A percentile compares a stretch with the other conserved stretches of the same genome.
These are phyloP conservation scores for Gambusia affinis DNA, from an alignment of 2,113 vertebrate species.

Conservation along the genomic window DNA sequence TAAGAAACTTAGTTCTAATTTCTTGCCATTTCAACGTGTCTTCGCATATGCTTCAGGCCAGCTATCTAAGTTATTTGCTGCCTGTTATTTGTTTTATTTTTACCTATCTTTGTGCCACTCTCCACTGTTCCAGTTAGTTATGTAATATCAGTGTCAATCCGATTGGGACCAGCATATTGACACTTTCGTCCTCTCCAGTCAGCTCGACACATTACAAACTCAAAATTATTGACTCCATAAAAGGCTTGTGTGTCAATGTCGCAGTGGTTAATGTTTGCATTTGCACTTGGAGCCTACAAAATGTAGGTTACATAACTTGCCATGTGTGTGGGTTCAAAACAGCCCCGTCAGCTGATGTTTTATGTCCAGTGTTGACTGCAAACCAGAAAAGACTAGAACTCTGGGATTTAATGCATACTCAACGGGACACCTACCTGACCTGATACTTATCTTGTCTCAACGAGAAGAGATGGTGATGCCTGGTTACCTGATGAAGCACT, in stretches of 20 bases:
- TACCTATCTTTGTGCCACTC: slow-evolving; percentile 40
- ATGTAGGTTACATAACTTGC: slow-evolving; percentile 63
- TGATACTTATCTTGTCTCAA: slow-evolving; percentile 57
- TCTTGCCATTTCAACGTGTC: background rate
- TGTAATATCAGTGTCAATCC: slow-evolving; percentile 46
- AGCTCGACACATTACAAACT: slow-evolving; percentile 20
- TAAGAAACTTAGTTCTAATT: slow-evolving; percentile 29
- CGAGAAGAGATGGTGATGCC: slow-evolving; percentile 52
- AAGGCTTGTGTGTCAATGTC: background rate
- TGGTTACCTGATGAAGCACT: slow-evolving; percentile 10
- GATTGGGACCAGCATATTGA: slow-evolving; percentile 51
- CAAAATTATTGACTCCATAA: slow-evolving; percentile 32
- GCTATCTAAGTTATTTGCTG: slow-evolving; percentile 9
- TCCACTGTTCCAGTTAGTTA: slow-evolving; percentile 51
- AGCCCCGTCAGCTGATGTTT: slow-evolving; percentile 68
- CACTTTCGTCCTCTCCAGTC: slow-evolving; percentile 23
- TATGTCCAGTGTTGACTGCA: slow-evolving; percentile 69
- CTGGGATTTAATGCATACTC: slow-evolving; percentile 51
- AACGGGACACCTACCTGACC: slow-evolving; percentile 56
- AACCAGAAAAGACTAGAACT: slow-evolving; percentile 57
- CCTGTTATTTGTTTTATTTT: slow-evolving; percentile 22
- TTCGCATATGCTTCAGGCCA: background rate
- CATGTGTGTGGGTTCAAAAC: slow-evolving; percentile 66
- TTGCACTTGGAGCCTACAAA: slow-evolving; percentile 49
- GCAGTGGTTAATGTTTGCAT: slow-evolving; percentile 11